Evolutionary conservation across 2,113 vertebrate species (phyloP).

Genomic region (Alaudala cheleensis): DNA sequence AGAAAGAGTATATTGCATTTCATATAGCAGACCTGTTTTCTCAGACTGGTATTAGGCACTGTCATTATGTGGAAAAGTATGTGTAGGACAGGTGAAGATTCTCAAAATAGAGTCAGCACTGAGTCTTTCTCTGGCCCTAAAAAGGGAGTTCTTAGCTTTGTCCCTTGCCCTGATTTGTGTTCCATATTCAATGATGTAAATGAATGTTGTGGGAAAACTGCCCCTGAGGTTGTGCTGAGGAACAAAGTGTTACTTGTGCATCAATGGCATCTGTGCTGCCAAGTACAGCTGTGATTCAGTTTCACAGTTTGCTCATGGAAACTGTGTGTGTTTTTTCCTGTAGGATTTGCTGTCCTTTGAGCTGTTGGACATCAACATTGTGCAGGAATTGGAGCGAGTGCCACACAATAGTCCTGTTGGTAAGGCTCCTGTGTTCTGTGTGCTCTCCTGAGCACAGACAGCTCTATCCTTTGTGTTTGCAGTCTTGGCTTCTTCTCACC

Average conservation of each 20-base stretch:
- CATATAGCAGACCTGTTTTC: neutral
- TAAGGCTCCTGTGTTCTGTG: constrained; percentile 55
- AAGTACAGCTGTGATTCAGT: neutral
- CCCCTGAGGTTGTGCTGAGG: neutral
- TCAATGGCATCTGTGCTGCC: neutral
- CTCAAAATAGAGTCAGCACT: neutral
- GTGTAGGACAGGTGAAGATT: neutral
- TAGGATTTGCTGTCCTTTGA: constrained; percentile 97
- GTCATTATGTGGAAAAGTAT: neutral
- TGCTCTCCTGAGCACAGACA: neutral
- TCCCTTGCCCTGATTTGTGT: neutral
- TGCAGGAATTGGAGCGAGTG: constrained; percentile 93
- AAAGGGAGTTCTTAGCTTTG: neutral
- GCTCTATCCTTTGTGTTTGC: neutral
- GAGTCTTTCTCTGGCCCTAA: neutral
- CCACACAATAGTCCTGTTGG: constrained; percentile 93
- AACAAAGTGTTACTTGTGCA: neutral
- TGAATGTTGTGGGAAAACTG: neutral
- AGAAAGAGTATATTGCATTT: neutral
- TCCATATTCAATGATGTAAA: neutral
- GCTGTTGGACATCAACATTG: constrained; percentile 95
- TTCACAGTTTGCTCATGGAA: neutral
- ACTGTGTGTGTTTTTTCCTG: neutral
- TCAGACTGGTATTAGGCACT: neutral
- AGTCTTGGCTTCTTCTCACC: neutral